Evolutionary conservation across 2,888 invertebrate genomes (phyloP), one percentile per base, ranked within the genome.

Genomic region (Orchestes rusci): DNA sequence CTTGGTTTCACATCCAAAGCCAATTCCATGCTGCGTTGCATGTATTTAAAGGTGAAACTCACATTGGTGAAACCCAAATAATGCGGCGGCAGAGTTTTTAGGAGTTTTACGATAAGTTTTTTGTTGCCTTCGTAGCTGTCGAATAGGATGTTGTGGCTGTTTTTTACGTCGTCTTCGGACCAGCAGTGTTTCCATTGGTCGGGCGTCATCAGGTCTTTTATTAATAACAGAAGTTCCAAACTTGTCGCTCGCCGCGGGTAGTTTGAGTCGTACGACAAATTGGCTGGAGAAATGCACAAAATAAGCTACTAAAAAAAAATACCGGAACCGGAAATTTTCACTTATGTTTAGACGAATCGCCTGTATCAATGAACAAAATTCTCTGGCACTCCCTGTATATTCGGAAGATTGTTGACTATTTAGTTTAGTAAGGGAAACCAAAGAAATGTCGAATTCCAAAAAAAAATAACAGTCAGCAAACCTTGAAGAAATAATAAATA

Each of bases 81-180:
- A 5, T 53, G 45, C 1, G 63, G 50, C 0, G 70, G 65, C 32
- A 69, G 57, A 17, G 63, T 56, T 10, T 65, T 65, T 7, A 86
- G 64, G 38, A 87, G 69, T 2, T 73, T 68, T 7, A 80, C 68
- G 0, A 82, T 79, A 41, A 81, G 63, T 1, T 70, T 71, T 62
- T 90, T 88, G 62, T 88, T 90, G 5, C 70, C 70, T 62, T 90
- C 90, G 56, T 86, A 91, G 7, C 82, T 79, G 60, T 91, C 90
- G 28, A 56, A 56, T n/a, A 64, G 31, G 29, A 64, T 56, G 28
- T 52, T 53, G 33, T 60, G 61, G 30, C 63, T 53, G 46, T 63
- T 63, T 17, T 57, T 53, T 10, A 64, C 53, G 40, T 62, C 60
- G 13, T 59, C 56, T 10, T 50, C 52, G 3, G 52, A 38, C 59